Evolutionary conservation across 2,797 vertebrate genomes (phyloP).

Genomic region (Acomys russatus): DNA sequence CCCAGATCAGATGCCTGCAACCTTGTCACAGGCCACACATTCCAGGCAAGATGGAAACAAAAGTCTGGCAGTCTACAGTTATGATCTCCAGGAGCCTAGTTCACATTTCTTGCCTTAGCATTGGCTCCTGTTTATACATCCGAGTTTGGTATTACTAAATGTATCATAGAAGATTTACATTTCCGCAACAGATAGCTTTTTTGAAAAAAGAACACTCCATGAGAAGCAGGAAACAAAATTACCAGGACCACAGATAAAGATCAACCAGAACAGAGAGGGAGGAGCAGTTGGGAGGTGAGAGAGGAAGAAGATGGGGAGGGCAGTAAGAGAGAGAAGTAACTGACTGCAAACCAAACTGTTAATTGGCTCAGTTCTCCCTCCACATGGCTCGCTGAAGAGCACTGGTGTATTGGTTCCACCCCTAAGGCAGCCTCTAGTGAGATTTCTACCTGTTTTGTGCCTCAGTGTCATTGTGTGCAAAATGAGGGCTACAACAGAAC

Average conservation of each 20-base stretch:
- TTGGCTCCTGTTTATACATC: not conserved
- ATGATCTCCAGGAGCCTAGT: not conserved
- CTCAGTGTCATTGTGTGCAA: slow-evolving; percentile 1
- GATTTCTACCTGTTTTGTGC: not conserved
- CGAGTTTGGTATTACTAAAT: not conserved
- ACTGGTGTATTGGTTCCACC: not conserved
- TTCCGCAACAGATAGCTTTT: not conserved
- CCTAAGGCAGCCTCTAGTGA: not conserved
- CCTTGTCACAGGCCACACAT: not conserved
- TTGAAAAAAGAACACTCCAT: not conserved
- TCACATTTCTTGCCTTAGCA: not conserved
- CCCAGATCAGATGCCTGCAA: not conserved
- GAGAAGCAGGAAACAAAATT: not conserved
- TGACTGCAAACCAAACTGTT: not conserved
- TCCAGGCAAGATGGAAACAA: not conserved
- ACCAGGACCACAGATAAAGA: not conserved
- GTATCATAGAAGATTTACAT: not conserved
- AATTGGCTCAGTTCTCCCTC: not conserved
- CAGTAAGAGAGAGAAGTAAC: not conserved
- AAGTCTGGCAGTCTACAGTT: not conserved
- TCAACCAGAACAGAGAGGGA: not conserved
- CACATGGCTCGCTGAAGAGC: not conserved
- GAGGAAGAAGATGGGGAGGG: not conserved
- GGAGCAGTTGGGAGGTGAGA: not conserved
- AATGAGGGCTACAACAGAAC: not conserved